phyloP scores from a whole-genome alignment of 35 echinoderm and acorn worm species.

The Diadema setosum region DNA sequence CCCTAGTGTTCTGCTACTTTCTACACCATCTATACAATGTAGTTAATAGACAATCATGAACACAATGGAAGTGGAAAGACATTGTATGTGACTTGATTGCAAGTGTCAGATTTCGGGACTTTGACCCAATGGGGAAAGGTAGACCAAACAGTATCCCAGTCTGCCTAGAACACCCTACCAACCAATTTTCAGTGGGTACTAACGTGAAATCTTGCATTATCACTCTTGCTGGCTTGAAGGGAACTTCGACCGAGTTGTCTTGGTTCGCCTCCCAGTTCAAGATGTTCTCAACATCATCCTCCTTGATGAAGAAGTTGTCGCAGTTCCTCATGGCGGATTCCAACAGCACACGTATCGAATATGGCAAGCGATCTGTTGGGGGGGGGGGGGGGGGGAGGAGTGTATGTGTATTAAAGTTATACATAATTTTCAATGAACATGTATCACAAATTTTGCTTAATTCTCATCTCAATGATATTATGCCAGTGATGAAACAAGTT shows the following conservation, averaged over 20 bases:
- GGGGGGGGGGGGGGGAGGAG: background rate
- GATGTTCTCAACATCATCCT: conserved; percentile 88
- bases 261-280: conserved; percentile 91
- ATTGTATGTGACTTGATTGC: background rate
- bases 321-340: conserved; percentile 98
- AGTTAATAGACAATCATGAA: background rate
- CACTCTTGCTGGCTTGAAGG: conserved; percentile 94
- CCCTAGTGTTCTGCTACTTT: too few species aligned
- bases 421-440: background rate
- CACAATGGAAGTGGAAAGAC: background rate
- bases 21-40: background rate
- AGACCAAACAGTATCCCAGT: background rate
- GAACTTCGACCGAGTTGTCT: conserved; percentile 81
- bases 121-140: background rate
- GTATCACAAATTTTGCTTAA: background rate
- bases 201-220: conserved; percentile 99
- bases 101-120: background rate
- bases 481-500: background rate
- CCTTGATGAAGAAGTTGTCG: conserved; percentile 87
- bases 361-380: conserved; percentile 77
- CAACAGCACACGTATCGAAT: conserved; percentile 83
- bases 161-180: background rate
- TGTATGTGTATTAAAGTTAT: background rate
- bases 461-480: background rate
- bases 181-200: conserved; percentile 21